phyloP scores from a whole-genome alignment of 2,888 invertebrate species.

The Cheilosia vulpina region DNA sequence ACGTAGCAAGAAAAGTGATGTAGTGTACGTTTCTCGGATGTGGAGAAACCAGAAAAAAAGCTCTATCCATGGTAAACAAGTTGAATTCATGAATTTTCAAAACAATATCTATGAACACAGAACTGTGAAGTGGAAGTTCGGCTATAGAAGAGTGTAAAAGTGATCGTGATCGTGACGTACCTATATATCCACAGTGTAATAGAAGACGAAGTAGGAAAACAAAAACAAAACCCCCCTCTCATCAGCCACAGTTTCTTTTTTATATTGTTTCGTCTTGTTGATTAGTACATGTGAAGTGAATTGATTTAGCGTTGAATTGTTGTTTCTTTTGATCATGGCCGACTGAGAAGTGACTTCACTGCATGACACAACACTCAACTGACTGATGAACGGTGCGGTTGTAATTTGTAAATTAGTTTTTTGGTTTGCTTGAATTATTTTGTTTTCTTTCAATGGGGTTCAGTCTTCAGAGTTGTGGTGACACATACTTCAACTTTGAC shows the following conservation, averaged over 20 bases:
- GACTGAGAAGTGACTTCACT: slow-evolving; percentile 40
- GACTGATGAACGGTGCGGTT: slow-evolving; percentile 5
- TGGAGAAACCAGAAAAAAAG: slow-evolving; percentile 53
- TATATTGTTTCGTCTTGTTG: slow-evolving; percentile 16
- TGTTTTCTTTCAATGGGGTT: background rate
- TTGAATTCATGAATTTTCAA: slow-evolving; percentile 20
- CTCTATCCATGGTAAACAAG: slow-evolving; percentile 58
- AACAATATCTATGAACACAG: background rate
- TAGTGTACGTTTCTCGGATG: background rate
- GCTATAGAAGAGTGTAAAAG: background rate
- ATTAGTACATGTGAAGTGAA: slow-evolving; percentile 17
- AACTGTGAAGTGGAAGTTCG: background rate
- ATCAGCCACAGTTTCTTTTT: background rate
- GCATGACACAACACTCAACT: no score
- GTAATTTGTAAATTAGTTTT: background rate
- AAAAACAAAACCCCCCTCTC: background rate
- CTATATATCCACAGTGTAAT: background rate
- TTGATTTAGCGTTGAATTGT: slow-evolving; percentile 36
- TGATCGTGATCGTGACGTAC: background rate
- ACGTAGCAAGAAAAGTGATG: slow-evolving; percentile 28
- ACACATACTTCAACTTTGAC: no score
- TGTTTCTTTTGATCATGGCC: slow-evolving; percentile 46
- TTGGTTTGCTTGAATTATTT: slow-evolving; percentile 17
- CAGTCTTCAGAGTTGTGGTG: background rate
- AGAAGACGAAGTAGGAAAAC: slow-evolving; percentile 12